phyloP scores from a whole-genome alignment of 2,888 invertebrate species.

The Bombylius major region DNA sequence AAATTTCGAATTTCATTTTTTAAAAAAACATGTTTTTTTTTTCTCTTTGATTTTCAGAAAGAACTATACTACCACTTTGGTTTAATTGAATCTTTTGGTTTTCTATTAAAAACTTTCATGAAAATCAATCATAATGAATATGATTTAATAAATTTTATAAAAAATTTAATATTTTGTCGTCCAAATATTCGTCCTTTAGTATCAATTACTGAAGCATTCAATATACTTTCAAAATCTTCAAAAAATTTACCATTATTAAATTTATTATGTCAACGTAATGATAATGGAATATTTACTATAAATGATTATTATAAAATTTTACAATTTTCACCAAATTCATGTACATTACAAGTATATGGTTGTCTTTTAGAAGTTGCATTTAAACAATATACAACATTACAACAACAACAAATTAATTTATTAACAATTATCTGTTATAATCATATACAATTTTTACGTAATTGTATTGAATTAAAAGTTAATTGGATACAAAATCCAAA shows the following conservation, averaged over 20 bases:
- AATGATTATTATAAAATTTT: constrained; percentile 14
- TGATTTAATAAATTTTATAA: constrained; percentile 5
- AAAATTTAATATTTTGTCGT: constrained; percentile 9
- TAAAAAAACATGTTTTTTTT: not conserved
- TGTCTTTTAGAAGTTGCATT: constrained; percentile 9
- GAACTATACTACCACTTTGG: constrained; percentile 8
- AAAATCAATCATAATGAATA: not conserved
- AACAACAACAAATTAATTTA: constrained; percentile 1
- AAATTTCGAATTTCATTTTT: not conserved
- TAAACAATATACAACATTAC: constrained; percentile 7
- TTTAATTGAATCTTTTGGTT: constrained; percentile 6
- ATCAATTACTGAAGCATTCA: not conserved
- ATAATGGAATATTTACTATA: not conserved
- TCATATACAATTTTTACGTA: constrained; percentile 8
- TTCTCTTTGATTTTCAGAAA: constrained; percentile 5
- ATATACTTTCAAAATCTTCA: constrained; percentile 1
- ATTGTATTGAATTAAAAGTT: constrained; percentile 3
- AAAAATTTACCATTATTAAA: not conserved
- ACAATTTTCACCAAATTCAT: constrained; percentile 11
- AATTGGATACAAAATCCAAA: constrained; percentile 3
- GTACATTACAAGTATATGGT: constrained; percentile 11
- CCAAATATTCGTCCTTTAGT: constrained; percentile 4
- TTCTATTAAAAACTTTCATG: not conserved
- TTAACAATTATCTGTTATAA: constrained; percentile 7
- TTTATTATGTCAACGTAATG: not conserved